These are phyloP conservation scores for Catharus fuscescens DNA, from an alignment of 2,113 vertebrate genomes.

Conservation along the genomic window DNA sequence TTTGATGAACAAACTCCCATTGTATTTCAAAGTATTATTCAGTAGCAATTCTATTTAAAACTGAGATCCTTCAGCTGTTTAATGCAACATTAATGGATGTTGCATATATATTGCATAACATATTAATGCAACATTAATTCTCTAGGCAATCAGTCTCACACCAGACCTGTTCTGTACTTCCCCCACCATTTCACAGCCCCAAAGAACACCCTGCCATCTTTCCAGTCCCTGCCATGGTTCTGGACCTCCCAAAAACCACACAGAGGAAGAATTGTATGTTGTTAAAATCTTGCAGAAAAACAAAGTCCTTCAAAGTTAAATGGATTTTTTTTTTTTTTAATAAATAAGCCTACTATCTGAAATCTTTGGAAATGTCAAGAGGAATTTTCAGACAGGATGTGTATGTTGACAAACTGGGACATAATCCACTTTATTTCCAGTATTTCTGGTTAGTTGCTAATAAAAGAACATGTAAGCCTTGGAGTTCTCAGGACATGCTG, in stretches of 20 bases:
- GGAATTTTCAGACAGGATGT: constrained; percentile 15
- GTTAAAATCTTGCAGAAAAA: not conserved
- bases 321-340: not conserved
- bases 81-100: not conserved
- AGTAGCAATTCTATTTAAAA: not conserved
- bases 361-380: not conserved
- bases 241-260: not conserved
- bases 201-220: not conserved
- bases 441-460: constrained; percentile 13
- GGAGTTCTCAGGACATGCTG: not conserved
- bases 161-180: not conserved
- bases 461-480: not conserved
- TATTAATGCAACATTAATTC: no score
- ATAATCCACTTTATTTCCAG: not conserved
- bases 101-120: no score
- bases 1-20: not conserved
- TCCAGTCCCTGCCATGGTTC: not conserved
- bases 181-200: not conserved
- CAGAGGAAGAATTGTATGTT: not conserved
- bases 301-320: not conserved
- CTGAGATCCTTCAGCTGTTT: not conserved
- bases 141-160: not conserved
- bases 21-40: not conserved
- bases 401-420: not conserved
- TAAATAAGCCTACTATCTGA: not conserved